Base-by-base conservation (phyloP, 2,797 vertebrate genomes). In the Tenualosa thibaudeaui region DNA sequence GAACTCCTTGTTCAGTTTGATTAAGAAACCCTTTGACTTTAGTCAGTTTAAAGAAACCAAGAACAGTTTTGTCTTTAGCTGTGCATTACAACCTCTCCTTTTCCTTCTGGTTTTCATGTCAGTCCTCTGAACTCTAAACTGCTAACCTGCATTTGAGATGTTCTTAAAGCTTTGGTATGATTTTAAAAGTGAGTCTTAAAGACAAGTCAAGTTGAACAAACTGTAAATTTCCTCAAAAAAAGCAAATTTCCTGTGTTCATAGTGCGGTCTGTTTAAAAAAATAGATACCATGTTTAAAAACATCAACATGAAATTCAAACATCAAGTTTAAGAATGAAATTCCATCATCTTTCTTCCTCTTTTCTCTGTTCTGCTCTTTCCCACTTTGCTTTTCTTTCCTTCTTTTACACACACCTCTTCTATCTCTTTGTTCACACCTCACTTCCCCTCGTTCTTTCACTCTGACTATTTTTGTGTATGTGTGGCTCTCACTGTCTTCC, bases 341-440 rank as follows among this genome's bases (percentile, higher is more conserved):
- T 71, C 5, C 65, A 71, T 15, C 31, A 5, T 71, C 3, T 71
- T 12, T 24, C 15, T 5, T 68, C 65, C 37, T 31, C 31, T 19
- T 37, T 10, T 13, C 12, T 37, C 13, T 15, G 0, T 0, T 5
- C 26, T 15, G 3, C 37, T 17, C 5, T 68, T 26, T 68, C 62
- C 31, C 26, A 1, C 10, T 37, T 26, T 81, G 49, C 10, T 49
- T 81, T 22, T 51, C 15, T 37, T 12, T 71, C 26, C 40, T 31
- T 71, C 12, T 71, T 37, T 71, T 51, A 71, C 50, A 40, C 50
- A 46, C 15, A 68, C 37, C 68, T 17, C 53, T 3, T 22, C 53
- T 6, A 51, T 37, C 37, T 84, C 50, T 84, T 82, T 71, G 82
- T 58, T 85, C 65, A 71, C 65, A 71, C 65, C 65, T 71, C 31